Evolutionary conservation across 2,113 vertebrate genomes (phyloP).

Genomic region (Perca flavescens): DNA sequence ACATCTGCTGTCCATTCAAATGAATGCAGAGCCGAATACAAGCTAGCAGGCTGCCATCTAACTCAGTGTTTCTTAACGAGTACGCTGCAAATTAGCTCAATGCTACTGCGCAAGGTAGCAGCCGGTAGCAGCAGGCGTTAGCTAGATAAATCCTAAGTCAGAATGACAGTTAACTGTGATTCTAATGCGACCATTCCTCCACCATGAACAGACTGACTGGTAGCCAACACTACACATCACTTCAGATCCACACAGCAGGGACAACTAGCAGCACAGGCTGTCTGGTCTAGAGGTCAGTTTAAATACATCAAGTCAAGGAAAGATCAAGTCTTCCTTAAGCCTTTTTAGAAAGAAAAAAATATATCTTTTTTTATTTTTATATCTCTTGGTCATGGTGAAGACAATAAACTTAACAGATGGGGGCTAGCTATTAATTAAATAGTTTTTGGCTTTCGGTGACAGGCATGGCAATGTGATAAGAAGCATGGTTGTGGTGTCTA

Average conservation of each 20-base stretch:
- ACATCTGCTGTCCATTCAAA: not conserved
- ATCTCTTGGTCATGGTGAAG: not conserved
- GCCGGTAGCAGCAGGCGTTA: not conserved
- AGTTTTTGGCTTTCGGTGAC: not conserved
- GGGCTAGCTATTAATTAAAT: not conserved
- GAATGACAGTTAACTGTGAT: not conserved
- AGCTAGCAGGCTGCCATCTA: not conserved
- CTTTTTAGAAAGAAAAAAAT: not conserved
- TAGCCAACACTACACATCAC: not conserved
- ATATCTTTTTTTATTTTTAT: no score
- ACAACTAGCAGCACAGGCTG: not conserved
- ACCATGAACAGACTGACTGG: not conserved
- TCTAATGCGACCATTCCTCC: not conserved
- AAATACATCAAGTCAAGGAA: no score
- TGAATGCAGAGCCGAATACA: accelerated
- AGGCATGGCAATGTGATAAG: not conserved
- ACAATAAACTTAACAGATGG: not conserved
- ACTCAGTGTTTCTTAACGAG: not conserved
- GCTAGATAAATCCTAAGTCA: not conserved
- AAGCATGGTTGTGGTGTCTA: no score
- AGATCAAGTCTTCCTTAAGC: not conserved
- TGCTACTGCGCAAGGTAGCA: not conserved
- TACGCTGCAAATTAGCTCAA: not conserved
- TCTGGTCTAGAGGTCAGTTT: not conserved
- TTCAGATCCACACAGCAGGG: not conserved